phyloP scores from a whole-genome alignment of 2,888 invertebrate genomes.

The Macrosiphum euphorbiae region DNA sequence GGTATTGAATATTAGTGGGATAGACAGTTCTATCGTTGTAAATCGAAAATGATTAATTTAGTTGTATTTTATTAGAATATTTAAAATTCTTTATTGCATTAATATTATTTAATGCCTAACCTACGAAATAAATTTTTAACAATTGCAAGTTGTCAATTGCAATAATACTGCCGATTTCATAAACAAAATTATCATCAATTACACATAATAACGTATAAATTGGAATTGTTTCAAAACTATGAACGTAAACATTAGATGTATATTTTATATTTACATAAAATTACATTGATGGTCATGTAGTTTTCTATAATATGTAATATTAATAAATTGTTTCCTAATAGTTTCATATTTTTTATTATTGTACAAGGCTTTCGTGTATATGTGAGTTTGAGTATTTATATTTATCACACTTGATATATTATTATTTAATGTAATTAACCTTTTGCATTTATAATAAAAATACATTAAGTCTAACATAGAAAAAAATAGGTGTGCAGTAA shows the following conservation, averaged over 20 bases:
- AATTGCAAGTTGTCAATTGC: neutral
- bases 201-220: neutral
- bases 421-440: neutral
- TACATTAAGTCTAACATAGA: neutral
- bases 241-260: neutral
- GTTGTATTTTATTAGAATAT: neutral
- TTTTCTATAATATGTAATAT: constrained; percentile 8
- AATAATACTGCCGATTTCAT: neutral
- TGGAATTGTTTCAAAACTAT: neutral
- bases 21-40: neutral
- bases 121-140: neutral
- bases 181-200: neutral
- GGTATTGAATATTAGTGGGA: neutral
- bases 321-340: neutral
- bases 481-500: neutral
- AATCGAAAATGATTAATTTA: neutral
- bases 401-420: neutral
- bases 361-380: neutral
- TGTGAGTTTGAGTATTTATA: neutral
- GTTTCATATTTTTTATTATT: neutral
- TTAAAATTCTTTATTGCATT: neutral
- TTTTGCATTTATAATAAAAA: neutral
- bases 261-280: neutral
- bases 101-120: neutral
- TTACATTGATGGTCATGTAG: neutral